A percentile compares a stretch with the other conserved stretches of the same genome.
Conservation (phyloP, 2,113 vertebrate species). For the Mormoops blainvillei region DNA sequence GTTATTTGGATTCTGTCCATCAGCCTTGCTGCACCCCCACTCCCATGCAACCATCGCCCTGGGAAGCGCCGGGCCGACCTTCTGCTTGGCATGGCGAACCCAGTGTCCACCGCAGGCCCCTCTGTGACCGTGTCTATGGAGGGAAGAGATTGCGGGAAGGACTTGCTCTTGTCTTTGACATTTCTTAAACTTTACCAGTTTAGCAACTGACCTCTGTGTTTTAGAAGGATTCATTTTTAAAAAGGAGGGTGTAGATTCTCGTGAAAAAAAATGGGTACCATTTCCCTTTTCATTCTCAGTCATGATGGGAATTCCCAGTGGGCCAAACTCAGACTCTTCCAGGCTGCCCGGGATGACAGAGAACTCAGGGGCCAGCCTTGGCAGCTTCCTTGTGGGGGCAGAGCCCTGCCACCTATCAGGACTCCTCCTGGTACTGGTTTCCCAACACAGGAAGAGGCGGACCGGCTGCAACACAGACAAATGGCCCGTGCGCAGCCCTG, state of each 20-base stretch:
- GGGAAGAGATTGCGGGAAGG: too few relatives aligned
- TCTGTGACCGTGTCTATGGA: neutral
- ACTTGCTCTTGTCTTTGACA: neutral
- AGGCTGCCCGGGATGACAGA: neutral
- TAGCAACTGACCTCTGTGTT: neutral
- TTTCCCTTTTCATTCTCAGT: neutral
- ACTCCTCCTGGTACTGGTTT: neutral
- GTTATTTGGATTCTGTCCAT: neutral
- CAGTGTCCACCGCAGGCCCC: neutral
- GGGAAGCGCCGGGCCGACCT: too few relatives aligned
- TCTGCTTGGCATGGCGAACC: accelerated
- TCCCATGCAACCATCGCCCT: too few relatives aligned
- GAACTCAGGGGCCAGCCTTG: neutral
- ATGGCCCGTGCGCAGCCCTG: neutral
- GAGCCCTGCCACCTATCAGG: neutral
- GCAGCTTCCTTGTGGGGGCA: neutral
- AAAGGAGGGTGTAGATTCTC: neutral
- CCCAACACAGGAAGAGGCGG: neutral
- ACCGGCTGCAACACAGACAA: neutral
- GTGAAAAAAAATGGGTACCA: neutral
- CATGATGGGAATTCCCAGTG: neutral
- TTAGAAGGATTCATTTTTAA: neutral
- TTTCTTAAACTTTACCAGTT: neutral
- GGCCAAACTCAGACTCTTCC: neutral
- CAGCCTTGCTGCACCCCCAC: neutral